Conservation (phyloP, 2,113 vertebrate species). For the Deroptyus accipitrinus region DNA sequence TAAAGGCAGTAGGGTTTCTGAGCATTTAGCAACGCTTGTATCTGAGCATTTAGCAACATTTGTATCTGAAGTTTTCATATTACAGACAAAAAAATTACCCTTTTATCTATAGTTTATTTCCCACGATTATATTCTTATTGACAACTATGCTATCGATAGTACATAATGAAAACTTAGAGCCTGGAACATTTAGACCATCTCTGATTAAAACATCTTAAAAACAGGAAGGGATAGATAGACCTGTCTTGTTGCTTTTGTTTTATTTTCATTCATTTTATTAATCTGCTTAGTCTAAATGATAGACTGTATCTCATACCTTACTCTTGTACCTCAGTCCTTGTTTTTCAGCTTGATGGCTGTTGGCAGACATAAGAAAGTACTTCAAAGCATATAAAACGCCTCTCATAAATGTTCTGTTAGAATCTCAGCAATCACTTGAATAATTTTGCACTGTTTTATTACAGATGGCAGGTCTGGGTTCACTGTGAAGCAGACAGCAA, state of each 20-base stretch:
- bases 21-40: background rate
- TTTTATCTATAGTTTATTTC: background rate
- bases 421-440: background rate
- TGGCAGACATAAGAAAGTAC: slow-evolving; percentile 1
- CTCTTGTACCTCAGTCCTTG: background rate
- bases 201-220: background rate
- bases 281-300: background rate
- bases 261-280: background rate
- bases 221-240: background rate
- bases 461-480: slow-evolving; percentile 7
- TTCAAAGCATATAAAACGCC: background rate
- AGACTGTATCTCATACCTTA: background rate
- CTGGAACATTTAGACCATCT: background rate
- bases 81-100: background rate
- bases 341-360: background rate
- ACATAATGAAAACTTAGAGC: background rate
- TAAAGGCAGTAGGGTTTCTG: background rate
- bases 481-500: background rate
- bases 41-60: background rate
- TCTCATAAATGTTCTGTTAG: background rate
- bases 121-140: background rate
- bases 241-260: background rate
- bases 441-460: background rate
- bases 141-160: background rate
- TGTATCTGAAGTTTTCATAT: background rate